Base-by-base conservation (phyloP, 2,113 vertebrate genomes). In the Percina caprodes region DNA sequence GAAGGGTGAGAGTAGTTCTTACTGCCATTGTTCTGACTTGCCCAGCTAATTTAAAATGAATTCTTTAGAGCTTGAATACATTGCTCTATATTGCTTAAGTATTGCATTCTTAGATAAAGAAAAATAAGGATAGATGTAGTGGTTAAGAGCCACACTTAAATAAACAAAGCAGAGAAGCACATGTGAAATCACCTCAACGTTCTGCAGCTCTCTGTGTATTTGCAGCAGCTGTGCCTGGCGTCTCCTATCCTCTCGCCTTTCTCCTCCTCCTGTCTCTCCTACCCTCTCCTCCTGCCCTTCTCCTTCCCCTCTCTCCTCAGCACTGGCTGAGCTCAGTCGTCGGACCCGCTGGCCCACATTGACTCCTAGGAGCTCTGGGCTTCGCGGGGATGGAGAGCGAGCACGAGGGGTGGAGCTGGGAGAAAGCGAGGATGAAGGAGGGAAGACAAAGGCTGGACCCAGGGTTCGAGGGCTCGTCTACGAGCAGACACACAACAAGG, bases 131-230 rank as follows among this genome's bases (percentile, higher is more conserved):
- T 1, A 23, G 19, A 54, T n/a, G 6, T 33, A 63, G 23, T 42
- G 39, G 39, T 42, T n/a, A 35, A 45, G 2, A 69, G 39, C 66
- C 8, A 39, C 2, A 33, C 45, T 3, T n/a, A 62, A 12, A 30
- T 0, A 35, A 0, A 70, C 48, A 46, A 51, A 71, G 19, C 15
- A 30, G 15, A 6, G 24, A 45, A 42, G 18, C 16, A 6, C 12
- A 4, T 23, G 24, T 68, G 2, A 58, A 30, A 93, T 97, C 89
- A 99, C 98, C 93, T 98, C 97, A 49, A 99, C 97, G 2, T 97
- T 96, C 92, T 98, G 97, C 88, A 99, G 93, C 91, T 99, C 97
- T 56, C 87, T 83, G 89, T 92, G 89, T 9, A 95, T 93, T 77
- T 96, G 95, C 19, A 96, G 96, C 82, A 96, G 94, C 79, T 96